phyloP scores from a whole-genome alignment of 1,140 invertebrate species.

The Ridgeia piscesae region DNA sequence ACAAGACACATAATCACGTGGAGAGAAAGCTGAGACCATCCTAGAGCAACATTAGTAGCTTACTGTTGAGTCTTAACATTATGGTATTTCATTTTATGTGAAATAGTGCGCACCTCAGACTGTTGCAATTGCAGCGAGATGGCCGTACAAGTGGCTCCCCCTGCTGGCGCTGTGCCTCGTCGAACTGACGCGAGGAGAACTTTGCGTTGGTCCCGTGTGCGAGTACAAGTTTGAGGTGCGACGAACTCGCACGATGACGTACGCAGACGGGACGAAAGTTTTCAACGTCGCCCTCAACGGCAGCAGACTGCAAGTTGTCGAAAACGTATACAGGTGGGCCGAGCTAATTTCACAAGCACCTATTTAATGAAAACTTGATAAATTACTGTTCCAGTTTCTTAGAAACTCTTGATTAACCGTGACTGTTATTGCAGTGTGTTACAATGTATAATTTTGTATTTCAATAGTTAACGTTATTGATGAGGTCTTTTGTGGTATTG shows the following conservation, averaged over 20 bases:
- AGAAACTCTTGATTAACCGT: too few species aligned
- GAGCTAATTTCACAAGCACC: not conserved
- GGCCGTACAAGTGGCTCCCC: not conserved
- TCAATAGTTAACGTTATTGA: too few species aligned
- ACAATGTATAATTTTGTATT: too few species aligned
- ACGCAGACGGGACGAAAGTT: not conserved
- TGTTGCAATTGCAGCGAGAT: not conserved
- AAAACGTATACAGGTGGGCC: not conserved
- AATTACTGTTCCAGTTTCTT: too few species aligned
- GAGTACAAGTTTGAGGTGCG: conserved; percentile 15
- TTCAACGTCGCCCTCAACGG: conserved; percentile 3
- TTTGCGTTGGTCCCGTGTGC: not conserved
- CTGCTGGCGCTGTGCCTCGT: not conserved
- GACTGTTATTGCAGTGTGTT: too few species aligned
- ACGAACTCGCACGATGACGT: conserved; percentile 9
- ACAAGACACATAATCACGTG: too few species aligned
- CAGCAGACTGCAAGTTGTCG: conserved; percentile 7
- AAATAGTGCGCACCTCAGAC: not conserved
- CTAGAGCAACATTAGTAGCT: not conserved
- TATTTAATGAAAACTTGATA: not conserved
- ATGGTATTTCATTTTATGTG: not conserved
- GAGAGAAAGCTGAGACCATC: too few species aligned
- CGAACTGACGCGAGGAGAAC: not conserved
- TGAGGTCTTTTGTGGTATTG: too few species aligned
- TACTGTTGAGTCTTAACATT: not conserved